These are phyloP conservation scores for Mungos mungo DNA, from an alignment of 2,113 vertebrate genomes.

Conservation along the genomic window DNA sequence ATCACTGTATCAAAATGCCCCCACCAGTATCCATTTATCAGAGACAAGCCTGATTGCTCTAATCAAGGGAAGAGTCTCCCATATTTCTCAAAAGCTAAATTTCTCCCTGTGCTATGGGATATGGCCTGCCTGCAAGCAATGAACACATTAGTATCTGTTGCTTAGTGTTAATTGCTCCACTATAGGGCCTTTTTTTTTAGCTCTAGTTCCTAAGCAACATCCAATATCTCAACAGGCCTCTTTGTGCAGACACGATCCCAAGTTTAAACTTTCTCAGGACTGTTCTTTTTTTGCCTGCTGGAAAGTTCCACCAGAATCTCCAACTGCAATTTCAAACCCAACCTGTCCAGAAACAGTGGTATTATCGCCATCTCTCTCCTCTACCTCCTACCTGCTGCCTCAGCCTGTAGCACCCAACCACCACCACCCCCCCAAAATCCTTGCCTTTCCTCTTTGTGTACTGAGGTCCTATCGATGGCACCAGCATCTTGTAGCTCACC, in stretches of 20 bases:
- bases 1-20: neutral
- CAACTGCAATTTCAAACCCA: neutral
- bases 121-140: neutral
- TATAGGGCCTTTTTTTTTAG: neutral
- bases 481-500: neutral
- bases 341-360: neutral
- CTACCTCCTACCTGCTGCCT: neutral
- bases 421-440: neutral
- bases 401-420: no score
- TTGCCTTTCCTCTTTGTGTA: neutral
- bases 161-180: conserved; percentile 8
- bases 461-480: neutral
- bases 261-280: neutral
- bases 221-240: neutral
- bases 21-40: neutral
- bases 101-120: neutral
- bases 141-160: conserved; percentile 37
- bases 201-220: conserved; percentile 59
- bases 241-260: conserved; percentile 3
- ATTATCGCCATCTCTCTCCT: neutral
- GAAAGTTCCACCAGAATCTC: neutral
- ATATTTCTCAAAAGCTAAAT: neutral
- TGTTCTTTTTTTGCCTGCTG: neutral
- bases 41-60: neutral
- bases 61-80: neutral